Conservation (phyloP, 2,113 vertebrate species). For the Steatornis caripensis region DNA sequence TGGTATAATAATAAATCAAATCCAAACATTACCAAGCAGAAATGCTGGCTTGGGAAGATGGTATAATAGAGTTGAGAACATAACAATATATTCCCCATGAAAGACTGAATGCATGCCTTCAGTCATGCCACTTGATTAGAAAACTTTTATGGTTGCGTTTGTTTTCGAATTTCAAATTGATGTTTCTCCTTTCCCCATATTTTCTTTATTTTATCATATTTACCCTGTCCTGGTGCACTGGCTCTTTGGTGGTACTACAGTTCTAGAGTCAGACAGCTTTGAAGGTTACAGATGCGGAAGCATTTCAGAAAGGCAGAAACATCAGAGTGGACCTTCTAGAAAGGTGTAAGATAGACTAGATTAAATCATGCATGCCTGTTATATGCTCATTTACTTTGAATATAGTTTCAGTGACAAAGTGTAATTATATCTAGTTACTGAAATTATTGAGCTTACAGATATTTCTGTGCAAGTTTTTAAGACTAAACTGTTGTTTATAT, state of each 20-base stretch:
- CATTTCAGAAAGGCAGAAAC: not conserved
- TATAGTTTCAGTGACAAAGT: not conserved
- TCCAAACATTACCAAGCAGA: not conserved
- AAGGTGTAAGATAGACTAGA: not conserved
- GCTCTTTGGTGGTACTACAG: not conserved
- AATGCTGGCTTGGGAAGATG: not conserved
- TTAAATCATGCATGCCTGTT: not conserved
- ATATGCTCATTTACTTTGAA: not conserved
- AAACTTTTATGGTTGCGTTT: not conserved
- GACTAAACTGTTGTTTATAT: not conserved
- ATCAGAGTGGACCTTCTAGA: not conserved
- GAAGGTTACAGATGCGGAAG: not conserved
- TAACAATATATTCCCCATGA: not conserved
- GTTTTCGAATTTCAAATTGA: not conserved
- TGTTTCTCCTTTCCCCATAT: not conserved
- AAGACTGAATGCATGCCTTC: accelerated
- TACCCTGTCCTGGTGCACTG: accelerated
- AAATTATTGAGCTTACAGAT: not conserved
- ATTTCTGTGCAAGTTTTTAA: not conserved
- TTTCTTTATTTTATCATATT: not conserved
- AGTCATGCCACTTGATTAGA: not conserved
- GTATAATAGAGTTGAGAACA: not conserved
- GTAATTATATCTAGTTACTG: not conserved
- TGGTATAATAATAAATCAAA: not conserved
- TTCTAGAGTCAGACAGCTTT: not conserved